Base-by-base conservation (phyloP, 2,888 invertebrate species). In the Bellardia pandia region DNA sequence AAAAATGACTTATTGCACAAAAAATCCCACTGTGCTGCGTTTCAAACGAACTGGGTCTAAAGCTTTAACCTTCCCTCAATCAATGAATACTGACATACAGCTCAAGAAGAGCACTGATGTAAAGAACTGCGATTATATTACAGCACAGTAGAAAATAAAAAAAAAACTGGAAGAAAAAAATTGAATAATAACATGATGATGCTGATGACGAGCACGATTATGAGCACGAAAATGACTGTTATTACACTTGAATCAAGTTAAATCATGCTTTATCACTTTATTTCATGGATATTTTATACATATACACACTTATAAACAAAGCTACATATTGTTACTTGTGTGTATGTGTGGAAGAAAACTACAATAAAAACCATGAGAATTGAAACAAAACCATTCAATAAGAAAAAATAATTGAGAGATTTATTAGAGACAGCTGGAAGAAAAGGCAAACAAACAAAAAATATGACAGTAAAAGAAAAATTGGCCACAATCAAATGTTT, bases 181-280 rank as follows among this genome's bases (percentile, higher is more conserved):
- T 5, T 23, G 13, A 33, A 9, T 13, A 58, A 16, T 5, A 80
- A 11, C 40, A n/a, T n/a, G 56, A 42, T 56, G 30, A 64, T 53
- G 58, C 56, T 45, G 62, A 42, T 30, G 66, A 30, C 23, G 60
- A 62, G 3, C 33, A 37, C 16, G 37, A 66, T 58, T 58, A 40
- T 45, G 14, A 75, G 23, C 56, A 56, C n/a, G 45, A 64, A 74
- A 72, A 75, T 74, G 51, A 77, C 62, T 80, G 68, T 77, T 77
- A 87, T 64, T 66, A 78, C 58, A 75, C 87, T 87, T 78, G 69
- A 85, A 69, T 62, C 78, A 53, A 62, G 85, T 68, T 78, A 78
- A 87, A 82, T 87, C 87, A 87, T 87, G 87, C 87, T 85, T 85
- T 85, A 87, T 87, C 87, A 68, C 85, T 81, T 85, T 85, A 81